Conservation (phyloP, 2,888 invertebrate genomes). For the Leptarthrus brevirostris region DNA sequence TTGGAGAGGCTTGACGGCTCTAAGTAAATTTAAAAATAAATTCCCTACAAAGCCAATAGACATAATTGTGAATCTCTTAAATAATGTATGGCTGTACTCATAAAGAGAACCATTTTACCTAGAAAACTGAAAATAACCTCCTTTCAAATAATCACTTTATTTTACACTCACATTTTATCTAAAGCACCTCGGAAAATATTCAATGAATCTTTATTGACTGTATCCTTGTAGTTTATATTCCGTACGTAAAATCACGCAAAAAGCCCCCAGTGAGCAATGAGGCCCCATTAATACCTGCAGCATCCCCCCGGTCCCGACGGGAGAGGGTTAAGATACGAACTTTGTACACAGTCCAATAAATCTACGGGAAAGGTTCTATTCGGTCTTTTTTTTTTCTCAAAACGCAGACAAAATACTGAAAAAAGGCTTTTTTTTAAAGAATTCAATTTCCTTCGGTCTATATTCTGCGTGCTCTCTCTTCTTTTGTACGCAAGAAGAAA, state of each 20-base stretch:
- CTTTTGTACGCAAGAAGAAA: not conserved
- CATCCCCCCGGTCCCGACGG: not conserved
- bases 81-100: no score
- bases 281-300: not conserved
- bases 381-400: not conserved
- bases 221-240: conserved; percentile 5
- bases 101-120: no score
- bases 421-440: not conserved
- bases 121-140: no score
- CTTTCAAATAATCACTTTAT: no score
- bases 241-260: conserved; percentile 20
- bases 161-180: not conserved
- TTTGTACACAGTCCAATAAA: conserved; percentile 1
- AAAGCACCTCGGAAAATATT: not conserved
- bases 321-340: not conserved
- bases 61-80: no score
- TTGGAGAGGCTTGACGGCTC: no score
- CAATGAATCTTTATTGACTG: conserved; percentile 16
- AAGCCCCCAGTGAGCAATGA: conserved; percentile 2
- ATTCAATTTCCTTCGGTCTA: conserved; percentile 1
- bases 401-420: not conserved
- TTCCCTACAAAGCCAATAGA: no score
- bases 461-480: not conserved
- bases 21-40: no score
- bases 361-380: not conserved